These are phyloP conservation scores for Carassius carassius DNA, from an alignment of 2,113 vertebrate species.

Conservation along the genomic window DNA sequence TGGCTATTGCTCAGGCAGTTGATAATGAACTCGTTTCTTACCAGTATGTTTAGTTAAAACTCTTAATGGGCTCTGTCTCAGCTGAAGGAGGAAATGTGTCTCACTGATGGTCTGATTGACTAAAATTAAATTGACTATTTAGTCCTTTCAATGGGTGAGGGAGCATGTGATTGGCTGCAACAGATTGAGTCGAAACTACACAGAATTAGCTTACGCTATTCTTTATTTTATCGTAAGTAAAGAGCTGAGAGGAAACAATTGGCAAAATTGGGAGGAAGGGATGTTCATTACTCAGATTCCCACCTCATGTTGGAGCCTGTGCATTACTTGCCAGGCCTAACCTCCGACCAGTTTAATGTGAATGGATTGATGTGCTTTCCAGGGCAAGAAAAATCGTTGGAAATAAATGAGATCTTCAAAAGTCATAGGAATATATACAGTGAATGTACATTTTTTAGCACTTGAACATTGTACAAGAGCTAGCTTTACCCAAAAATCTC, in stretches of 20 bases:
- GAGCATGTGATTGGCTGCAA: too few species aligned
- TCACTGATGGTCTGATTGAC: background rate
- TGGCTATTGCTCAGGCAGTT: background rate
- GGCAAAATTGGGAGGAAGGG: background rate
- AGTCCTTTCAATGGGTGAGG: background rate
- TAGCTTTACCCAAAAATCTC: too few species aligned
- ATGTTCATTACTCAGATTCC: background rate
- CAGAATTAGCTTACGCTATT: background rate
- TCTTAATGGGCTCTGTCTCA: slow-evolving; percentile 4
- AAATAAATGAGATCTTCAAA: background rate
- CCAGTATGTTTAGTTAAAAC: slow-evolving; percentile 18
- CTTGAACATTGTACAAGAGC: too few species aligned
- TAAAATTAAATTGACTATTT: background rate
- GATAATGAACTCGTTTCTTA: slow-evolving; percentile 8
- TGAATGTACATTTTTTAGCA: background rate
- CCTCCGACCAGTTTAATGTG: background rate
- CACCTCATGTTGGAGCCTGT: background rate
- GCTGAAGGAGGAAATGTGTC: background rate
- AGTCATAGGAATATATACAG: background rate
- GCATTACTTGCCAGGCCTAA: background rate
- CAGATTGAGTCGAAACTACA: background rate
- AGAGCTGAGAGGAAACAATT: background rate
- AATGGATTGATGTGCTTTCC: background rate
- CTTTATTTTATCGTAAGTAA: background rate
- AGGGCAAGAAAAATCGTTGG: background rate